Conservation (phyloP, 1,140 invertebrate species). For the Drosophila repleta region DNA sequence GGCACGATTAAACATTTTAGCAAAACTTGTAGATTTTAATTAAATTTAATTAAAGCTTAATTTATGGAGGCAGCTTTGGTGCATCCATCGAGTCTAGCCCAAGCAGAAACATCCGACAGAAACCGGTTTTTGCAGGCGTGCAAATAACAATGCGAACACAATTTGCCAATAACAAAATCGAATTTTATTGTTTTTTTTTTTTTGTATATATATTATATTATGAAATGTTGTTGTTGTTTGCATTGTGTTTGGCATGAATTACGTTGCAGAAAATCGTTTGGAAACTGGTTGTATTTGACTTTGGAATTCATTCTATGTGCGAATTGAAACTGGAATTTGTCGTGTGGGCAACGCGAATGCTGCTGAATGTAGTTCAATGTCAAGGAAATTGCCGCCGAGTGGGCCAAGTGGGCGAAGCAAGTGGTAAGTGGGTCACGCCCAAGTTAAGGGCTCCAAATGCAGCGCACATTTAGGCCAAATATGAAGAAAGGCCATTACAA, state of each 20-base stretch:
- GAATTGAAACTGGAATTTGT: constrained; percentile 41
- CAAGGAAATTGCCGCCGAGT: constrained; percentile 53
- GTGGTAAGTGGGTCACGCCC: constrained; percentile 25
- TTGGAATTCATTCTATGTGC: constrained; percentile 63
- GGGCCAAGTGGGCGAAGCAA: neutral
- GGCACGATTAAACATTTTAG: neutral
- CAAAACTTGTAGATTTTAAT: too few relatives aligned
- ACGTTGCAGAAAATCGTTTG: constrained; percentile 26
- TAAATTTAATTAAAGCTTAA: constrained; percentile 4
- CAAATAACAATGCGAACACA: constrained; percentile 11
- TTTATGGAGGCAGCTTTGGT: neutral
- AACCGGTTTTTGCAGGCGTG: constrained; percentile 37
- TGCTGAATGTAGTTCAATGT: constrained; percentile 71
- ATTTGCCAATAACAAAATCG: constrained; percentile 35
- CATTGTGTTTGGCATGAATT: constrained; percentile 23
- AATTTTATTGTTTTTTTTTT: neutral
- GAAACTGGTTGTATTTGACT: constrained; percentile 45
- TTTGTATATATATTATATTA: neutral
- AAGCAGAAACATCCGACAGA: constrained; percentile 1
- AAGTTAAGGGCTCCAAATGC: constrained; percentile 32
- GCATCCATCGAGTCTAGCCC: neutral
- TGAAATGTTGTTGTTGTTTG: constrained; percentile 30
- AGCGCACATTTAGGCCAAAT: constrained; percentile 43
- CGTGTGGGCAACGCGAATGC: constrained; percentile 11
- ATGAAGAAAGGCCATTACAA: constrained; percentile 42